These are phyloP conservation scores for Crotalus helleri DNA, from an alignment of 2,113 vertebrate species.

Conservation along the genomic window DNA sequence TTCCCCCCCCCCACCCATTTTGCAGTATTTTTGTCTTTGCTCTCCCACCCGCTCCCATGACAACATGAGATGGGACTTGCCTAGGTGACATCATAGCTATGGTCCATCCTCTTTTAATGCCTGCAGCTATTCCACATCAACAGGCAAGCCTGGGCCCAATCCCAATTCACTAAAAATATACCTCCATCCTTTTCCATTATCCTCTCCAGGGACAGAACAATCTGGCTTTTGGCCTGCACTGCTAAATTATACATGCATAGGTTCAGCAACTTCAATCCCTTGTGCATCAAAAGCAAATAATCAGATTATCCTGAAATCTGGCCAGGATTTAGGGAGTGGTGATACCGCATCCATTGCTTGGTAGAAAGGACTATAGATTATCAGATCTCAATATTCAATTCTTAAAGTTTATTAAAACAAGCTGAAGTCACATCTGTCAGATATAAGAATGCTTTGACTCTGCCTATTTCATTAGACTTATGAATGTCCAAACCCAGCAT, in stretches of 20 bases:
- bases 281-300: neutral
- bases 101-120: neutral
- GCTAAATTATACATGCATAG: neutral
- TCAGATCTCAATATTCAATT: neutral
- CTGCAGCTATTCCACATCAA: conserved; percentile 25
- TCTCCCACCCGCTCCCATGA: neutral
- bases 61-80: conserved; percentile 1
- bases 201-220: conserved; percentile 1
- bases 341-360: neutral
- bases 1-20: neutral
- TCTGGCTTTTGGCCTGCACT: conserved; percentile 6
- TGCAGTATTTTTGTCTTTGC: neutral
- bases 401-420: neutral
- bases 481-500: neutral
- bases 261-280: neutral
- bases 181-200: neutral
- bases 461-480: neutral
- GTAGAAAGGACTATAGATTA: neutral
- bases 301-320: neutral
- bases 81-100: conserved; percentile 16
- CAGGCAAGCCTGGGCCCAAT: conserved; percentile 31
- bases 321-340: neutral
- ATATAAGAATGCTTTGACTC: neutral
- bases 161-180: conserved; percentile 5
- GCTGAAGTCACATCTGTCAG: neutral